Conservation (phyloP, 2,797 vertebrate genomes). For the Eulemur albifrons region DNA sequence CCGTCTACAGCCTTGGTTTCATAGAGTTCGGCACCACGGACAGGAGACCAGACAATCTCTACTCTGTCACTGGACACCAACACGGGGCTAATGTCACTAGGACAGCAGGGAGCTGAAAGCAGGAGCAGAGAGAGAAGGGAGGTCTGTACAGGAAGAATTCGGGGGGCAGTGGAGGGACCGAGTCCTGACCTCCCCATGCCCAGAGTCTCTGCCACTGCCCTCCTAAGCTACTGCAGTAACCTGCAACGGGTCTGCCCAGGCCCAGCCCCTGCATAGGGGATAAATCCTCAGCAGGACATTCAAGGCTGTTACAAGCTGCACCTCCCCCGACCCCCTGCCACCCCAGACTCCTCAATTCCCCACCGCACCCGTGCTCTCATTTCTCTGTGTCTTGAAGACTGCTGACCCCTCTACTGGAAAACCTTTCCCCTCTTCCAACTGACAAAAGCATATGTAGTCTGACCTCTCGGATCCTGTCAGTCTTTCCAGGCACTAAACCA, state of each 20-base stretch:
- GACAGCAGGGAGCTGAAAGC: conserved; percentile 92
- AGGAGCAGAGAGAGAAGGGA: not conserved
- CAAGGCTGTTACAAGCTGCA: not conserved
- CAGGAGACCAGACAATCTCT: conserved; percentile 88
- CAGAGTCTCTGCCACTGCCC: not conserved
- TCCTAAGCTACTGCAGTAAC: not conserved
- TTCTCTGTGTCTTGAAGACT: not conserved
- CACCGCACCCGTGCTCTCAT: rapidly evolving
- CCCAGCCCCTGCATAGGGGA: not conserved
- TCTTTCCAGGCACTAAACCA: not conserved
- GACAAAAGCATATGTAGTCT: not conserved
- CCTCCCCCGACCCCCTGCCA: no score
- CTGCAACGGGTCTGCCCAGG: not conserved
- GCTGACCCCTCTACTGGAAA: not conserved
- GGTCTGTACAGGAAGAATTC: not conserved
- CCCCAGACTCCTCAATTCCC: not conserved
- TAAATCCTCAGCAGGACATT: not conserved
- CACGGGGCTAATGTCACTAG: conserved; percentile 84
- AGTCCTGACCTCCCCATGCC: not conserved
- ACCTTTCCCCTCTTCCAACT: not conserved
- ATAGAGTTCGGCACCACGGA: conserved; percentile 91
- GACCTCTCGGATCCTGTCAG: not conserved
- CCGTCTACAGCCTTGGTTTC: conserved; percentile 86
- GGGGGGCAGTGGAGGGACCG: rapidly evolving
- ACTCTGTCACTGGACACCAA: conserved; percentile 88